Base-by-base conservation (phyloP, 2,113 vertebrate genomes). In the cat (Felis catus) region DNA sequence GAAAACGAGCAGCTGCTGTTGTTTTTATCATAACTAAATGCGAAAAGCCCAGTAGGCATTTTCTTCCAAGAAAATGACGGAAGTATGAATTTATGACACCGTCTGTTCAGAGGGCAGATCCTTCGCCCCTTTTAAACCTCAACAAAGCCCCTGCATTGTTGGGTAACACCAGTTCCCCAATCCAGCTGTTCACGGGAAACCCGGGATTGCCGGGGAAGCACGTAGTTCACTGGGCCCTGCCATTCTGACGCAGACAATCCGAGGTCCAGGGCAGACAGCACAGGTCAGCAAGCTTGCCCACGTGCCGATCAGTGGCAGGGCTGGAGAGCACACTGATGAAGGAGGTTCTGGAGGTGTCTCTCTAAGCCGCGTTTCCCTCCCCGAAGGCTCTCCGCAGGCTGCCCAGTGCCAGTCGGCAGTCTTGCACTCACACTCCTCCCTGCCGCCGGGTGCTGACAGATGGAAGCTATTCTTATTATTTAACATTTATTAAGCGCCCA, bases 401-500 rank as follows among this genome's bases (percentile, higher is more conserved):
- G 58, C 65, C 68, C 29, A 0, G 48, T 66, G 68, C 82, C 80
- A 85, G 65, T 66, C 84, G 0, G 83, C 74, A 4, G 13, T 61
- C 73, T 33, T 79, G 80, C 6, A 71, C 95, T 80, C 84, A 51
- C 81, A 80, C 82, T 15, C 76, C 85, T 82, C 86, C 71, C 66
- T 65, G n/a, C 70, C 91, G 95, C 92, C 41, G 11, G 83, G 95
- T 93, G 71, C 94, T 23, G 74, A 96, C 98, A 98, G 97, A 98
- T 98, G 97, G 97, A 15, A 98, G 93, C 97, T 98, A 98, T 98
- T 97, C 96, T 98, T 94, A 98, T 89, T 98, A 98, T 97, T 94
- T 97, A 98, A 98, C 97, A 98, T 98, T 98, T 98, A 98, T 98
- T 98, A 98, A 98, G 97, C 89, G 3, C 95, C 97, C 98, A 98